Conservation (phyloP, 2,797 vertebrate species). For the Galago senegalensis region DNA sequence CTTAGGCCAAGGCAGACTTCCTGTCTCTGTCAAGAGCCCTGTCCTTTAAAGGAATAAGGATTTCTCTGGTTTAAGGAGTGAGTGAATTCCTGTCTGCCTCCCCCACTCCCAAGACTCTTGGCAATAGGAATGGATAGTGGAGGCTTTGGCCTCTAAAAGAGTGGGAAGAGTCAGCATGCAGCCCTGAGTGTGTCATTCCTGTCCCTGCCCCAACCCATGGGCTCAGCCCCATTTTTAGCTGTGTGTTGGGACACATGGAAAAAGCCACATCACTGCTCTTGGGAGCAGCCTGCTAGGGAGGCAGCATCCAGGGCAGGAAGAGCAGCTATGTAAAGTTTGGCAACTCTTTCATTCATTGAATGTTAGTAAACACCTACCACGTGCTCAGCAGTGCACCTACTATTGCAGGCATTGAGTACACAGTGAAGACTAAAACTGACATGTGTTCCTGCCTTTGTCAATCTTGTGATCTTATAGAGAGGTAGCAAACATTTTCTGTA, state of each 20-base stretch:
- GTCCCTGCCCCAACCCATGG: rapidly evolving
- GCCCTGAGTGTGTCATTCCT: background rate
- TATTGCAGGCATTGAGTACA: background rate
- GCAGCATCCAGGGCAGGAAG: background rate
- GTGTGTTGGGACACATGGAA: background rate
- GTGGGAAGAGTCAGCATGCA: background rate
- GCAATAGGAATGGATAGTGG: background rate
- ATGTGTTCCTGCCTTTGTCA: background rate
- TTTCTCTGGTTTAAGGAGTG: background rate
- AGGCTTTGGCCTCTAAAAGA: background rate
- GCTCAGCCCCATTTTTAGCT: background rate
- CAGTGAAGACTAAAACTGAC: background rate
- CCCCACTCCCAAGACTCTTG: background rate
- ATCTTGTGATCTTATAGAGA: background rate
- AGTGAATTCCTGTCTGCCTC: background rate
- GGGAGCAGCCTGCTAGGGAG: background rate
- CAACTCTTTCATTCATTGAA: background rate
- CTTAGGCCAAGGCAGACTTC: background rate
- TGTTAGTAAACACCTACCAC: background rate
- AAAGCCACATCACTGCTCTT: background rate
- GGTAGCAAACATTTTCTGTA: background rate
- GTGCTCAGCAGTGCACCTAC: background rate
- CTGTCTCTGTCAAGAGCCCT: background rate
- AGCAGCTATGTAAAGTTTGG: background rate
- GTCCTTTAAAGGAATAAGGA: background rate